Evolutionary conservation across 2,113 vertebrate genomes (phyloP).

Genomic region (Herpetotheres cachinnans): DNA sequence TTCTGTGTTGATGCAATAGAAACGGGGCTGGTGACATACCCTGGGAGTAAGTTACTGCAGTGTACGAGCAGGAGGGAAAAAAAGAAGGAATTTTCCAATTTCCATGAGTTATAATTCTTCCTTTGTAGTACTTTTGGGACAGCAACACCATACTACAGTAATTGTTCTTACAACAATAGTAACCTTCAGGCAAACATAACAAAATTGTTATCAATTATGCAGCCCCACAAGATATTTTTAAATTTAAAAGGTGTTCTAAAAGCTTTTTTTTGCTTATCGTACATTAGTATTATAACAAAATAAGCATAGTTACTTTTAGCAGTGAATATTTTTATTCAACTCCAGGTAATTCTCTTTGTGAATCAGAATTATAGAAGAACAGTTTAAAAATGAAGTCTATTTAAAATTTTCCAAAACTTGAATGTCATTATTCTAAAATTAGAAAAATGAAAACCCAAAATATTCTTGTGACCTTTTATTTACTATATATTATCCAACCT

Average conservation of each 20-base stretch:
- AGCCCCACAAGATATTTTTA: not conserved
- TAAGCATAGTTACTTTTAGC: not conserved
- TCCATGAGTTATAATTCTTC: not conserved
- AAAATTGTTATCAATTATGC: not conserved
- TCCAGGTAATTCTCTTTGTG: not conserved
- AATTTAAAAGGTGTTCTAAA: not conserved
- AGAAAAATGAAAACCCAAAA: not conserved
- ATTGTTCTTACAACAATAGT: not conserved
- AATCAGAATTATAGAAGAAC: not conserved
- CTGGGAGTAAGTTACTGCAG: not conserved
- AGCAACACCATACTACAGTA: not conserved
- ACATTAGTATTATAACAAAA: not conserved
- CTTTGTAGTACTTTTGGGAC: not conserved
- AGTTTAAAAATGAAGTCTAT: not conserved
- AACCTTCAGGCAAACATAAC: not conserved
- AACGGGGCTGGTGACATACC: fast-evolving
- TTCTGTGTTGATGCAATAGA: not conserved
- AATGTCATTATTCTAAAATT: not conserved
- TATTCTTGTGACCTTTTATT: not conserved
- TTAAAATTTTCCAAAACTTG: not conserved
- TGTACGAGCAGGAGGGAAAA: not conserved
- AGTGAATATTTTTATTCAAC: not conserved
- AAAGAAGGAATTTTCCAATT: not conserved
- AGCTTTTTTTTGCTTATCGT: not conserved
- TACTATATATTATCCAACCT: not conserved